phyloP scores from a whole-genome alignment of 2,888 invertebrate genomes.

The Galeopsomyia nigrocyanea region DNA sequence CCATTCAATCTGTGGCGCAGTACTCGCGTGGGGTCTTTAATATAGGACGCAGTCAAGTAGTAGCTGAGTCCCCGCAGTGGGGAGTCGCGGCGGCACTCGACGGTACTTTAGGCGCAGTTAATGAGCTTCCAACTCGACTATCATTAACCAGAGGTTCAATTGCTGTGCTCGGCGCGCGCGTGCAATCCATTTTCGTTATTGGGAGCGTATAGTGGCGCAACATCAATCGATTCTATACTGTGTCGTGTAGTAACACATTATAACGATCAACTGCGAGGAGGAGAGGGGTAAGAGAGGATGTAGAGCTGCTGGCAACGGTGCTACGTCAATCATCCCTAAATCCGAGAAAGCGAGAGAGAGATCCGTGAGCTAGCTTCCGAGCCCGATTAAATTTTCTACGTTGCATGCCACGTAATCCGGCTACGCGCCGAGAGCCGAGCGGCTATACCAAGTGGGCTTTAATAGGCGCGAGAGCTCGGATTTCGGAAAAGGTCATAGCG shows the following conservation, averaged over 20 bases:
- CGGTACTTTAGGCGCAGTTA: not conserved
- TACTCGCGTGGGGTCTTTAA: no score
- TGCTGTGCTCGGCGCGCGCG: not conserved
- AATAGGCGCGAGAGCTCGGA: no score
- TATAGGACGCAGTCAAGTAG: no score
- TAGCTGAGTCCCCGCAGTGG: no score
- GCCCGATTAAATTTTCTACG: slow-evolving; percentile 29
- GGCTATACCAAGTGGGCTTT: no score
- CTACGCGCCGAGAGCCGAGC: no score
- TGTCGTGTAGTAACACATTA: slow-evolving; percentile 21
- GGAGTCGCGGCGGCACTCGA: no score
- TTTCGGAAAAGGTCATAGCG: no score
- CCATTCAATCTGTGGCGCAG: no score
- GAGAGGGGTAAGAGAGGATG: not conserved
- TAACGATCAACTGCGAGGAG: slow-evolving; percentile 14
- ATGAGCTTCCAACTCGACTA: slow-evolving; percentile 6
- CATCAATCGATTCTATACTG: slow-evolving; percentile 11
- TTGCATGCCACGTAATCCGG: not conserved
- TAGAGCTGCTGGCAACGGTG: not conserved
- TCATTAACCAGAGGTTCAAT: slow-evolving; percentile 9
- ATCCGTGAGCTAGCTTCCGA: not conserved
- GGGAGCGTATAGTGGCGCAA: not conserved
- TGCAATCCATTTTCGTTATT: slow-evolving; percentile 36
- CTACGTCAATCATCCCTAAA: slow-evolving; percentile 38
- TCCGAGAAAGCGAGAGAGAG: not conserved